Evolutionary conservation across 2,113 vertebrate species (phyloP).

Genomic region (Rhabdornis inornatus): DNA sequence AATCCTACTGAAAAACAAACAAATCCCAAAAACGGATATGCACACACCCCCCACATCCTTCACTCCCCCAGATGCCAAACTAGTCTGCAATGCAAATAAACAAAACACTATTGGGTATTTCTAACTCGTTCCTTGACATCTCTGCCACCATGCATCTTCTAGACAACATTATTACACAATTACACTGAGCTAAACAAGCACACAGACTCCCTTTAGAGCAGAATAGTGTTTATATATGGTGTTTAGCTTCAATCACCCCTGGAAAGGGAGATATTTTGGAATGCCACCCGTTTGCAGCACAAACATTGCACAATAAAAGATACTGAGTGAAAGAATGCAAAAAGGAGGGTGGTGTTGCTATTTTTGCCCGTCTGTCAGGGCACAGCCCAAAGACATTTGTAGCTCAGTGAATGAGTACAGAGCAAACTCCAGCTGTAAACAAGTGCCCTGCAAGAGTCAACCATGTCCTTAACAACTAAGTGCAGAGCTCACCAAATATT

Average conservation of each 20-base stretch:
- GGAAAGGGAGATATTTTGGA: background rate
- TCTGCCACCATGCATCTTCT: background rate
- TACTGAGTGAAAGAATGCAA: fast-evolving
- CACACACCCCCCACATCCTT: no score
- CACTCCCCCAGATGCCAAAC: background rate
- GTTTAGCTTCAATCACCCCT: background rate
- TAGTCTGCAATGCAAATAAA: background rate
- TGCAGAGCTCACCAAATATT: background rate
- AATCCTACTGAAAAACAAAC: background rate
- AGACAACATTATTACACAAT: background rate
- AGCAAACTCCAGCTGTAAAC: background rate
- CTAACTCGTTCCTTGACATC: background rate
- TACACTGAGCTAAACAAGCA: background rate
- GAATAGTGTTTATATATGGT: background rate
- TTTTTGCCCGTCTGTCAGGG: background rate
- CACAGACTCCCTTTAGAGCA: background rate
- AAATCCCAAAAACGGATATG: fast-evolving
- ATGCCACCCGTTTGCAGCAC: background rate
- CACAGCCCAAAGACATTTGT: background rate
- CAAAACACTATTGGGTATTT: background rate
- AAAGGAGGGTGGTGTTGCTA: background rate
- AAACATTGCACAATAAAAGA: background rate
- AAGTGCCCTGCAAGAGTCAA: background rate
- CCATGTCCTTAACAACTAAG: background rate
- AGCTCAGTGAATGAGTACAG: background rate